These are phyloP conservation scores for Cassiopea xamachana DNA, from an alignment of 30 jellyfish, hydroid and myxozoan genomes.

Conservation along the genomic window DNA sequence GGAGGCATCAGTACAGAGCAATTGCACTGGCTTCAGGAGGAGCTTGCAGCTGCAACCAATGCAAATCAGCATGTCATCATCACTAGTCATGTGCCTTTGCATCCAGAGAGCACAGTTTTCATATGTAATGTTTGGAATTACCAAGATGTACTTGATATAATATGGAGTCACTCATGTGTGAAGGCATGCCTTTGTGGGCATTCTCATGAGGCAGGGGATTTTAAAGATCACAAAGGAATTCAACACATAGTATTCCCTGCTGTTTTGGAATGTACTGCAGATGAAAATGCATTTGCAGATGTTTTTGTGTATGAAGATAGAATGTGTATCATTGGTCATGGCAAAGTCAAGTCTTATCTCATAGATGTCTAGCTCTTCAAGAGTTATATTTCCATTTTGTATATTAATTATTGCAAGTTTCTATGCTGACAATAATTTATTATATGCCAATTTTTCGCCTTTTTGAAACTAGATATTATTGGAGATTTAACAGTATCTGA, in stretches of 20 bases:
- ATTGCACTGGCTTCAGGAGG: slow-evolving; percentile 82
- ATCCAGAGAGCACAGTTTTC: slow-evolving; percentile 75
- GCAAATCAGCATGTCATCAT: slow-evolving; percentile 71
- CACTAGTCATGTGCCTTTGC: slow-evolving; percentile 83
- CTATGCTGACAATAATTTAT: too few relatives aligned
- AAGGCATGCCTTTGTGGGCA: slow-evolving; percentile 92
- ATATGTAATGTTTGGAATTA: slow-evolving; percentile 77
- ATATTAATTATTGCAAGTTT: too few relatives aligned
- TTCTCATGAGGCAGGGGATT: slow-evolving; percentile 79
- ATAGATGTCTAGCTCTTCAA: not conserved
- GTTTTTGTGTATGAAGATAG: slow-evolving; percentile 66
- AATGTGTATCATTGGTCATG: slow-evolving; percentile 47
- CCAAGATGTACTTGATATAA: slow-evolving; percentile 76
- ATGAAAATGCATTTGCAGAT: slow-evolving; percentile 85
- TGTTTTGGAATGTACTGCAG: slow-evolving; percentile 76
- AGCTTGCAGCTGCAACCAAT: slow-evolving; percentile 57
- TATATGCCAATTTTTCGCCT: too few relatives aligned
- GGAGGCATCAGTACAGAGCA: slow-evolving; percentile 86
- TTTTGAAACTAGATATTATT: too few relatives aligned
- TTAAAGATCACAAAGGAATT: slow-evolving; percentile 68
- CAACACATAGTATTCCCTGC: slow-evolving; percentile 82
- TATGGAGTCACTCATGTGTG: slow-evolving; percentile 75
- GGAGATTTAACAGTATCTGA: too few relatives aligned
- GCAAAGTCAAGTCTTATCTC: slow-evolving; percentile 32
- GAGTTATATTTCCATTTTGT: not conserved